Evolutionary conservation across 2,888 invertebrate species (phyloP), one percentile per base, ranked within the genome.

Genomic region (Pilophorus perplexus): DNA sequence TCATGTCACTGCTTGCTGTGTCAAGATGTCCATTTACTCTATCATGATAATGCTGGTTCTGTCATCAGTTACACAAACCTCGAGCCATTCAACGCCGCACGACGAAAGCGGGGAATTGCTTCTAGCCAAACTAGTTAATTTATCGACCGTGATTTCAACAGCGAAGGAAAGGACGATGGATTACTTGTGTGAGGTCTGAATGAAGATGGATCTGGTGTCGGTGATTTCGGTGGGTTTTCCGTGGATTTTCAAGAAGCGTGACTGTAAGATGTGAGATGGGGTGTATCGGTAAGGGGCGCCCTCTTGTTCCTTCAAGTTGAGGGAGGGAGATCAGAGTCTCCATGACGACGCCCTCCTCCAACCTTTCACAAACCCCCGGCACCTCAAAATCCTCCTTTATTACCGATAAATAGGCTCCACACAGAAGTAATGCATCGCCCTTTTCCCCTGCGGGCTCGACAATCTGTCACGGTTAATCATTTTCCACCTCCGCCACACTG

Each of bases 401-500:
- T 65, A 65, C 54, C 65, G 65, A 65, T 65, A 65, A 65, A 65
- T 65, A 65, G 65, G 64, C 20, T 42, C 40, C 54, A 65, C 55
- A 65, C 25, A 50, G 52, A 23, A 38, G 52, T 64, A 64, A 64
- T 64, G 42, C 54, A 42, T 55, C 10, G 20, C 54, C 42, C 40
- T n/a, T n/a, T n/a, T 27, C 18, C 16, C 57, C 25, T 59, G 20
- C 38, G 23, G 10, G 22, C 55, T 27, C 8, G 16, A 44, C 65
- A 65, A 65, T 65, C 55, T 55, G 65, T 65, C 65, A 54, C 65
- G 40, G 54, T 54, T 65, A 65, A 65, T 65, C 65, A 54, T 44
- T 52, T 55, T 42, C 65, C 50, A 55, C 55, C n/a, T 14, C 22
- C 37, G 18, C 38, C 46, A n/a, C n/a, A n/a, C 25, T 23, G 46